A percentile compares a stretch with the other conserved stretches of the same genome.
phyloP scores from a whole-genome alignment of 2,113 vertebrate species.

The Melospiza georgiana region DNA sequence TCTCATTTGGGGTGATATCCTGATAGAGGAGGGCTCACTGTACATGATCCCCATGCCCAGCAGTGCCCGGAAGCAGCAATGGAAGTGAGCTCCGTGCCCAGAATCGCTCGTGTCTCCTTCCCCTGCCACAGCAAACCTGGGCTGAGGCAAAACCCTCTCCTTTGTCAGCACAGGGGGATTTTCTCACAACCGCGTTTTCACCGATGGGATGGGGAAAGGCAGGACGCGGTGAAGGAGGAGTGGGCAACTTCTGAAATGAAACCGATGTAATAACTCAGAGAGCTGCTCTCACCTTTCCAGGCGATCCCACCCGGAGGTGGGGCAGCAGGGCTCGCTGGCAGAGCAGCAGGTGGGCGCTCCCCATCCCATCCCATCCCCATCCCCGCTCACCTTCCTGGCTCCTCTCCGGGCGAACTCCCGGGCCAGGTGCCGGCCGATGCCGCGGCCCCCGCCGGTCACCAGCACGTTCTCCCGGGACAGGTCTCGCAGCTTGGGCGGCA shows the following conservation, averaged over 20 bases:
- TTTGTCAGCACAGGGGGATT: neutral
- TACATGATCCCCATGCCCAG: neutral
- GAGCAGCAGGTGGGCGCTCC: constrained; percentile 31
- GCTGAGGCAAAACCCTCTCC: neutral
- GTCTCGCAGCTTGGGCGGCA: constrained; percentile 84
- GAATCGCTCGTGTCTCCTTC: neutral
- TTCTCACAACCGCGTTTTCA: neutral
- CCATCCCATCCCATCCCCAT: neutral
- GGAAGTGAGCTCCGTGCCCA: neutral
- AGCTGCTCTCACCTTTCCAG: neutral
- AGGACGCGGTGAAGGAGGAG: neutral
- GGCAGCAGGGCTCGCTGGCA: neutral
- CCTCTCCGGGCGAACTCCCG: constrained; percentile 89
- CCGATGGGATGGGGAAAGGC: neutral
- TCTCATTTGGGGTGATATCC: neutral
- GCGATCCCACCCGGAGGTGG: neutral
- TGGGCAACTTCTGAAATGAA: neutral
- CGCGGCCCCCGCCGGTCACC: constrained; percentile 94
- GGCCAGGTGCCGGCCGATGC: constrained; percentile 94
- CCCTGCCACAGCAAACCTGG: neutral
- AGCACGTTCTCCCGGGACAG: constrained; percentile 87
- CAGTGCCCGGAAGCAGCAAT: neutral
- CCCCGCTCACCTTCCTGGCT: constrained; percentile 85
- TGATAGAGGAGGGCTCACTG: neutral
- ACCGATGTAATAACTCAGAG: accelerated